phyloP scores from a whole-genome alignment of 2,888 invertebrate species.

The Agonum fuliginosum region DNA sequence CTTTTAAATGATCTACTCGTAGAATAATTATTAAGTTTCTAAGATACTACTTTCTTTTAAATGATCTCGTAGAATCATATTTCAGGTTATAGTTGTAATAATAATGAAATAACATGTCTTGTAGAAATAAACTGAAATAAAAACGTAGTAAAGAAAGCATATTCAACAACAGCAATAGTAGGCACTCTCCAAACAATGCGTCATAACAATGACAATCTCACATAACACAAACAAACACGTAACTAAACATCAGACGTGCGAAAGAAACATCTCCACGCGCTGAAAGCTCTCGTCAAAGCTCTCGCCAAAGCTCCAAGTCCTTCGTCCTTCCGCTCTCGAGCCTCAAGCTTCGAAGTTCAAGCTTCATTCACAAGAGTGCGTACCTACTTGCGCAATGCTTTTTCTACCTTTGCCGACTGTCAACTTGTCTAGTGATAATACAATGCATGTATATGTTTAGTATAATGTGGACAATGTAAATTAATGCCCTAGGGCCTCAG shows the following conservation, averaged over 20 bases:
- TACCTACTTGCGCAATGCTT: slow-evolving; percentile 2
- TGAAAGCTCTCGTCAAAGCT: slow-evolving; percentile 24
- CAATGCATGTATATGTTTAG: slow-evolving; percentile 63
- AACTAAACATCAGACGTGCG: not conserved
- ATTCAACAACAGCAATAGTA: not conserved
- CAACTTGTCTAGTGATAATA: slow-evolving; percentile 45
- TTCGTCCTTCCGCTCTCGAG: slow-evolving; percentile 6
- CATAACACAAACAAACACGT: slow-evolving; percentile 1
- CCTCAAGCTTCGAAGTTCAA: slow-evolving; percentile 7
- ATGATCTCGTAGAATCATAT: no score
- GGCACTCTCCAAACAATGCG: slow-evolving; percentile 8
- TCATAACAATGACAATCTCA: slow-evolving; percentile 3
- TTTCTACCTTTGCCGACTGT: slow-evolving; percentile 16
- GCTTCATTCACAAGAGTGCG: slow-evolving; percentile 42
- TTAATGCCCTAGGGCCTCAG: slow-evolving; percentile 63
- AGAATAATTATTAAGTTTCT: no score
- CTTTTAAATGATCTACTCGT: no score
- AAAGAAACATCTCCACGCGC: slow-evolving; percentile 12
- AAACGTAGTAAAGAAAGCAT: slow-evolving; percentile 22
- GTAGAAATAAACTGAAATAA: not conserved
- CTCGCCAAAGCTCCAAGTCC: slow-evolving; percentile 22
- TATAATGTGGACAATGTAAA: slow-evolving; percentile 66
- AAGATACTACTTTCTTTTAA: no score
- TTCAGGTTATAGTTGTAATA: no score
- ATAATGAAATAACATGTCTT: no score